Conservation (phyloP, 2,888 invertebrate species). For the Coronaproctus castanopsis region DNA sequence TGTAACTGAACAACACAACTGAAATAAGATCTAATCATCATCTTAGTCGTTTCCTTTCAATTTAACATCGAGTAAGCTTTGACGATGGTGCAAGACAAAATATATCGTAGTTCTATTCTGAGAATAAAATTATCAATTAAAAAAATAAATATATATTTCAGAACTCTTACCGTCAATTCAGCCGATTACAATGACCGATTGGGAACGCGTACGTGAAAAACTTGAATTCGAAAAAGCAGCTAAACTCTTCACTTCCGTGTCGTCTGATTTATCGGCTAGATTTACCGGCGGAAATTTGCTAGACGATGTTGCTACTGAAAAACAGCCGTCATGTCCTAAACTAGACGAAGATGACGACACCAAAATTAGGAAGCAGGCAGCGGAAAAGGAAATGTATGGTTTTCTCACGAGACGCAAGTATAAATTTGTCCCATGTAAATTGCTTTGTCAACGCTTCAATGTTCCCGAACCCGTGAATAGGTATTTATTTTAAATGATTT, state of each 20-base stretch:
- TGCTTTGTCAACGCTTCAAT: conserved; percentile 83
- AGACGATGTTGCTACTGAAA: conserved; percentile 28
- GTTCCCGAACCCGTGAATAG: conserved; percentile 64
- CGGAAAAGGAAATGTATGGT: conserved; percentile 54
- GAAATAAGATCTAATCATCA: too few species aligned
- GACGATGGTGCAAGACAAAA: too few species aligned
- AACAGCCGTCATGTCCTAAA: conserved; percentile 20
- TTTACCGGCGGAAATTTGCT: conserved; percentile 39
- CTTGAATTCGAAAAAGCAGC: conserved; percentile 60
- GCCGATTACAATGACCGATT: conserved; percentile 41
- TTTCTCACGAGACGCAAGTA: conserved; percentile 42
- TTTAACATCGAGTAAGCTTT: too few species aligned
- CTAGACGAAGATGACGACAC: conserved; percentile 5
- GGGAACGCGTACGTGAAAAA: conserved; percentile 60
- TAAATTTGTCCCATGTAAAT: conserved; percentile 62
- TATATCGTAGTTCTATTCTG: too few species aligned
- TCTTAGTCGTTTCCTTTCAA: too few species aligned
- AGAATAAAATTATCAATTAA: too few species aligned
- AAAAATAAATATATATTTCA: too few species aligned
- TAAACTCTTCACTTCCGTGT: conserved; percentile 43
- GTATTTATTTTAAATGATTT: conserved; percentile 24
- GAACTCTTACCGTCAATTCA: conserved; percentile 21
- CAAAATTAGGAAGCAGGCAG: conserved; percentile 33
- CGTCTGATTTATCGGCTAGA: conserved; percentile 31
- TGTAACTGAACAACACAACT: too few species aligned